A percentile compares a stretch with the other conserved stretches of the same genome.
These are phyloP conservation scores for Echinarachnius parma DNA, from an alignment of 53 echinoderm and acorn worm genomes.

Conservation along the genomic window DNA sequence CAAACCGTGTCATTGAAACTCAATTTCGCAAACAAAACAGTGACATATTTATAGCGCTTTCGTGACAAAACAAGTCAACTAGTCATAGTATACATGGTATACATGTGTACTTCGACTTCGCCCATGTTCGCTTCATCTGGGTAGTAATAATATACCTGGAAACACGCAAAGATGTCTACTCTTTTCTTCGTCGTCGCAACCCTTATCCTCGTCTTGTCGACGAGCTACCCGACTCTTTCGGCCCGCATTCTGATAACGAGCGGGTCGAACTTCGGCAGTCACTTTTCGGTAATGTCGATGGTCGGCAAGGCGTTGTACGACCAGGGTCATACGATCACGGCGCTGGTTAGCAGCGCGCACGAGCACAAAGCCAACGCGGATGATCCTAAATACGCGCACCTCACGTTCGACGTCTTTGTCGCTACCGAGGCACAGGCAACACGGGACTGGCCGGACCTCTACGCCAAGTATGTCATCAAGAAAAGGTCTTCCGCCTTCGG, in stretches of 20 bases:
- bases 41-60: too few relatives aligned
- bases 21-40: too few relatives aligned
- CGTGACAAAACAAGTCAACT: too few relatives aligned
- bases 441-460: neutral
- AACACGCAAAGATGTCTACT: too few relatives aligned
- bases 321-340: slow-evolving; percentile 10
- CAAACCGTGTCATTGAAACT: too few relatives aligned
- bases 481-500: neutral
- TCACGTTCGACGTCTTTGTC: neutral
- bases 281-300: slow-evolving; percentile 23
- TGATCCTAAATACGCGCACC: neutral
- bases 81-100: too few relatives aligned
- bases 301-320: slow-evolving; percentile 11
- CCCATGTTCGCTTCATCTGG: too few relatives aligned
- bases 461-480: slow-evolving; percentile 1
- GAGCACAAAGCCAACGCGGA: slow-evolving; percentile 18
- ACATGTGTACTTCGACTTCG: too few relatives aligned
- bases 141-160: too few relatives aligned
- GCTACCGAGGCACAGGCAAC: neutral
- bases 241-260: slow-evolving; percentile 21
- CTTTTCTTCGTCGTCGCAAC: too few relatives aligned
- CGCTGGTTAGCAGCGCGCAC: slow-evolving; percentile 25
- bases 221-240: too few relatives aligned
- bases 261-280: slow-evolving; percentile 20
- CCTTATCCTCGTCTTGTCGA: too few relatives aligned